Percentiles rank a stretch among this genome's conserved stretches.
Conservation (phyloP, 2,797 vertebrate species). For the Babyrousa celebensis region DNA sequence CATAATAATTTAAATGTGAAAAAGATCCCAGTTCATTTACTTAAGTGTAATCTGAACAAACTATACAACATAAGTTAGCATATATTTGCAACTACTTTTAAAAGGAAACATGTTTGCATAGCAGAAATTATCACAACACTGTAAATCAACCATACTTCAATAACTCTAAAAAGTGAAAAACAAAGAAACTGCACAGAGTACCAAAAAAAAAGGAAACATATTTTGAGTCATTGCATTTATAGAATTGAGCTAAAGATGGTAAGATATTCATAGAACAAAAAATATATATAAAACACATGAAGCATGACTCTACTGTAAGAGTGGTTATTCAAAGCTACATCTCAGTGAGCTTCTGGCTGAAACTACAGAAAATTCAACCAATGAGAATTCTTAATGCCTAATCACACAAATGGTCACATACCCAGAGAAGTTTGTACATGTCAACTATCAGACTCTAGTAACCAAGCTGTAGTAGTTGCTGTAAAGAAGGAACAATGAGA, state of each 20-base stretch:
- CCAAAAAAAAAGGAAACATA: background rate
- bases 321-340: background rate
- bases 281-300: slow-evolving; percentile 4
- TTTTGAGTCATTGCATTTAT: slow-evolving; percentile 34
- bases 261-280: slow-evolving; percentile 50
- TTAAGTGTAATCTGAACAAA: slow-evolving; percentile 61
- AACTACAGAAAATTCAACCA: background rate
- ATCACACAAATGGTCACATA: background rate
- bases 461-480: background rate
- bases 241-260: slow-evolving; percentile 56
- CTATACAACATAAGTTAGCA: slow-evolving; percentile 19
- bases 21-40: slow-evolving; percentile 39
- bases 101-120: slow-evolving; percentile 19
- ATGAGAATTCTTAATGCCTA: background rate
- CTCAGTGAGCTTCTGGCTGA: background rate
- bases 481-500: background rate
- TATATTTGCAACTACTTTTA: slow-evolving; percentile 31
- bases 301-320: background rate
- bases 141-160: no score
- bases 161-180: no score
- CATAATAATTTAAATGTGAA: slow-evolving; percentile 30
- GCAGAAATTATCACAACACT: no score
- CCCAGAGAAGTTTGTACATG: background rate
- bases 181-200: no score
- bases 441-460: slow-evolving; percentile 31